Conservation (phyloP, 2,113 vertebrate genomes). For the Scomber colias region DNA sequence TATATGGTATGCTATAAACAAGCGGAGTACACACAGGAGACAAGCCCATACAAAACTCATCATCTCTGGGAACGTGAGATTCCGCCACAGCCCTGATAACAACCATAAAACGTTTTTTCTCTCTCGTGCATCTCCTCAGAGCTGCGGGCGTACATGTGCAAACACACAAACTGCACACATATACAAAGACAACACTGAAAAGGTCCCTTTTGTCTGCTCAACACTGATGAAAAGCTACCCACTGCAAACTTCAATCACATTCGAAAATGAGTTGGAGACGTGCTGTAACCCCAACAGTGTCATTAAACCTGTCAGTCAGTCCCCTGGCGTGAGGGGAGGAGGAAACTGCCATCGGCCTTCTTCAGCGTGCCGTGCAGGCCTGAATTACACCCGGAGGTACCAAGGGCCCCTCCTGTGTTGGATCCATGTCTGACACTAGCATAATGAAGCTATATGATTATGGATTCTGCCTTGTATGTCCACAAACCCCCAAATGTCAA, state of each 20-base stretch:
- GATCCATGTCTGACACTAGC: conserved; percentile 54
- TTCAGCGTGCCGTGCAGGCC: conserved; percentile 36
- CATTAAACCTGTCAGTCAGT: conserved; percentile 82
- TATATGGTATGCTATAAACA: conserved; percentile 62
- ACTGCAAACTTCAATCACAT: conserved; percentile 83
- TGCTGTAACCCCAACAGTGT: conserved; percentile 74
- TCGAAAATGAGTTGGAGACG: conserved; percentile 79
- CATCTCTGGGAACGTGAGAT: conserved; percentile 63
- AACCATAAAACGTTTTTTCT: conserved; percentile 62
- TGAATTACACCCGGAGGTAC: conserved; percentile 64
- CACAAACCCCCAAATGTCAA: conserved; percentile 69
- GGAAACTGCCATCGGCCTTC: conserved; percentile 56
- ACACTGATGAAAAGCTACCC: conserved; percentile 82
- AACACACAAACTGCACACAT: conserved; percentile 62
- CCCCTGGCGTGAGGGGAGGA: conserved; percentile 56
- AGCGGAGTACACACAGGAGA: conserved; percentile 67
- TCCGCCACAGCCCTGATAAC: conserved; percentile 64
- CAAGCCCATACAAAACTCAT: conserved; percentile 63
- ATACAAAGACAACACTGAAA: conserved; percentile 69
- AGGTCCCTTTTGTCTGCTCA: conserved; percentile 81
- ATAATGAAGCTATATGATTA: conserved; percentile 76
- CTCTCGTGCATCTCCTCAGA: conserved; percentile 60
- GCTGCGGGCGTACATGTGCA: conserved; percentile 55
- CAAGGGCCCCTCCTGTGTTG: conserved; percentile 43
- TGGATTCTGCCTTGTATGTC: conserved; percentile 56